Percentiles rank a stretch among this genome's conserved stretches.
Evolutionary conservation across 2,888 invertebrate genomes (phyloP).

Genomic region (Pandemis heparana): DNA sequence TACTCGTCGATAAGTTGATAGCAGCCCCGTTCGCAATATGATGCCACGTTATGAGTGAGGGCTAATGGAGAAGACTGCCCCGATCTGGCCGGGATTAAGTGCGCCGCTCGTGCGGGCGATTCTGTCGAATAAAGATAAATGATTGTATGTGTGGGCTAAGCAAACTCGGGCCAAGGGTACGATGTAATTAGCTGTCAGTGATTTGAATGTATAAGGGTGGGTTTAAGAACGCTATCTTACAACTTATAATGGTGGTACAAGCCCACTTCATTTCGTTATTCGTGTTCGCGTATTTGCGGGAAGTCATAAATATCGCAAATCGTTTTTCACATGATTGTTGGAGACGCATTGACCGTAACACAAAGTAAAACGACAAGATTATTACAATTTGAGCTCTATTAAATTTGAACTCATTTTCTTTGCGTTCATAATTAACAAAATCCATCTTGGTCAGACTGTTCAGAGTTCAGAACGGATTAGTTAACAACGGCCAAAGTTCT

Average conservation of each 20-base stretch:
- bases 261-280: background rate
- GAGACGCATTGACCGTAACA: background rate
- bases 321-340: background rate
- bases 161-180: constrained; percentile 8
- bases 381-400: background rate
- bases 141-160: constrained; percentile 64
- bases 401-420: background rate
- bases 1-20: constrained; percentile 4
- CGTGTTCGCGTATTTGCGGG: too few relatives aligned
- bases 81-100: constrained; percentile 59
- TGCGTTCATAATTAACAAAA: background rate
- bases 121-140: constrained; percentile 81
- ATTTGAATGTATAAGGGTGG: constrained; percentile 34
- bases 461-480: background rate
- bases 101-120: constrained; percentile 67
- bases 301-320: background rate
- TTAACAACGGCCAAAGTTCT: constrained; percentile 17
- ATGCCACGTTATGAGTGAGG: constrained; percentile 32
- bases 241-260: background rate
- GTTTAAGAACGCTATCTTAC: background rate
- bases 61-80: constrained; percentile 37
- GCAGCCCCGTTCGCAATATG: constrained; percentile 5
- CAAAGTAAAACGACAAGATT: background rate
- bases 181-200: constrained; percentile 37
- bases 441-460: constrained; percentile 1